Base-by-base conservation (phyloP, 2,888 invertebrate genomes). In the Gymnosoma rotundatum region DNA sequence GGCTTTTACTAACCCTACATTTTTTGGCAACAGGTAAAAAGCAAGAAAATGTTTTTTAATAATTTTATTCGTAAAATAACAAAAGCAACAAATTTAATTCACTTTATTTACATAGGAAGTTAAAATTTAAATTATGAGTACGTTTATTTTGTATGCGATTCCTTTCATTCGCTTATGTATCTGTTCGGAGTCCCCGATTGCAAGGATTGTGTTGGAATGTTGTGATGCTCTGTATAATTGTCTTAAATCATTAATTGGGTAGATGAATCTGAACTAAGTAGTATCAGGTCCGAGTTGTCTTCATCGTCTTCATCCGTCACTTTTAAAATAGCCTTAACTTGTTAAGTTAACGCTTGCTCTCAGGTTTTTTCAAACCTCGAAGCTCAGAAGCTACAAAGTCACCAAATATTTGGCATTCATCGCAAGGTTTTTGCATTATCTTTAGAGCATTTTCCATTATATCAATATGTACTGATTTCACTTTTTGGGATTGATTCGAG, bases 401-500 rank as follows among this genome's bases (percentile, higher is more conserved):
- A 70, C 69, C 69, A 69, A 69, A 69, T 70, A 70, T 56, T 70
- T 70, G 56, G 42, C 20, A 70, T 70, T 56, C 70, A 42, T 70
- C 56, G 56, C 56, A 38, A 42, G 70, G 70, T 52, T 70, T 70
- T 70, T 70, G 70, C n/a, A n/a, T n/a, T n/a, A n/a, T n/a, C n/a
- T n/a, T n/a, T n/a, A n/a, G n/a, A n/a, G n/a, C n/a, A n/a, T n/a
- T n/a, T n/a, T n/a, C n/a, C n/a, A n/a, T n/a, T n/a, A n/a, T n/a
- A n/a, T n/a, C n/a, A n/a, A n/a, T n/a, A n/a, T n/a, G n/a, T n/a
- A n/a, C n/a, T n/a, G n/a, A n/a, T n/a, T n/a, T n/a, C n/a, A n/a
- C n/a, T n/a, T n/a, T n/a, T n/a, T n/a, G n/a, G n/a, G n/a, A n/a
- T n/a, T n/a, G n/a, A n/a, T n/a, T n/a, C n/a, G n/a, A n/a, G n/a